Evolutionary conservation across 1,140 invertebrate species (phyloP).

Genomic region (Galendromus occidentalis): DNA sequence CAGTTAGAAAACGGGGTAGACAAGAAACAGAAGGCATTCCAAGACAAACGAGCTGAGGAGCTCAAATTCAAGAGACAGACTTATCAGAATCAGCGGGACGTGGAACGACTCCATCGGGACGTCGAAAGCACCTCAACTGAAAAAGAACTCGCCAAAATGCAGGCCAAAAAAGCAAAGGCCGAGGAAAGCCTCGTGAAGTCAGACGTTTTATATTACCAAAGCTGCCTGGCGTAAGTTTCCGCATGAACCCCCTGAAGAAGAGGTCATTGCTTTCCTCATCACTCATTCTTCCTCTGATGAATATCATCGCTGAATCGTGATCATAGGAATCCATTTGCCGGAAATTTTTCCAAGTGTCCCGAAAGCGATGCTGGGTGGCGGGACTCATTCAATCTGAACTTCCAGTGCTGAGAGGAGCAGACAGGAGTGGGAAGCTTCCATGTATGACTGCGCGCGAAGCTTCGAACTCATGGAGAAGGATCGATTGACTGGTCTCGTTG

Average conservation of each 20-base stretch:
- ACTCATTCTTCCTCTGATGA: no score
- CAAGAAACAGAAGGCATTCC: constrained; percentile 54
- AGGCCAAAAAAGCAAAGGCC: constrained; percentile 68
- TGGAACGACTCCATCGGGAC: constrained; percentile 63
- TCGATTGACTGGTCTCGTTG: constrained; percentile 55
- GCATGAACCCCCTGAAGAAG: no score
- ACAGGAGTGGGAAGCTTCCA: constrained; percentile 72
- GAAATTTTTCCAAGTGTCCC: no score
- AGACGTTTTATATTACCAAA: constrained; percentile 78
- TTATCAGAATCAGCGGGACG: constrained; percentile 56
- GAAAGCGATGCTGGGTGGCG: no score
- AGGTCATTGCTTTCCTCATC: no score
- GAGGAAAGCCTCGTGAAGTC: constrained; percentile 69
- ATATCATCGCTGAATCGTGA: no score
- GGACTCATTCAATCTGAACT: neutral
- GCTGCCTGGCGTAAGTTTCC: constrained; percentile 38
- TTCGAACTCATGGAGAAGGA: constrained; percentile 70
- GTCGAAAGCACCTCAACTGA: constrained; percentile 26
- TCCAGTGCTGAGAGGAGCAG: constrained; percentile 57
- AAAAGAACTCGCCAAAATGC: constrained; percentile 51
- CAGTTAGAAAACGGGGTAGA: constrained; percentile 58
- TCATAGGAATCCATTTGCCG: no score
- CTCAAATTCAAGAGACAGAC: constrained; percentile 65
- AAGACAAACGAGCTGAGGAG: constrained; percentile 63
- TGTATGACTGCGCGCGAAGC: constrained; percentile 47